Percentiles rank a stretch among this genome's conserved stretches.
These are phyloP conservation scores for Norana najaformis DNA, from an alignment of 2,888 invertebrate species.

Conservation along the genomic window DNA sequence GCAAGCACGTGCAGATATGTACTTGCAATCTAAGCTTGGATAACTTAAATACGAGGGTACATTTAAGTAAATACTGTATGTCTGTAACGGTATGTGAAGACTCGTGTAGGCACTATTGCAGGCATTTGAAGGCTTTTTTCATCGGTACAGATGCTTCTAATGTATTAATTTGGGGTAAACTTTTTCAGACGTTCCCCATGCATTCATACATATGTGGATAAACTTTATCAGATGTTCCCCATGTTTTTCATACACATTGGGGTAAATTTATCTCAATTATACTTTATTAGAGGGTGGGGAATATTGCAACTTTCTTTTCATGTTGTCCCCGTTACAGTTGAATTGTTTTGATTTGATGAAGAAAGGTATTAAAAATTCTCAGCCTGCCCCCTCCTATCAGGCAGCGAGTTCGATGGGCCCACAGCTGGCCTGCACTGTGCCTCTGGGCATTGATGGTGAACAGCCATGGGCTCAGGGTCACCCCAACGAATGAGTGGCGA, in stretches of 20 bases:
- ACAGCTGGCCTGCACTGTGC: too few relatives aligned
- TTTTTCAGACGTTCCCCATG: neutral
- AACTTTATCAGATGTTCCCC: neutral
- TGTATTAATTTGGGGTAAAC: neutral
- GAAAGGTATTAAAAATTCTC: neutral
- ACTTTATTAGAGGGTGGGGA: too few relatives aligned
- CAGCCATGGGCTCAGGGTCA: too few relatives aligned
- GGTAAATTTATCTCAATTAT: too few relatives aligned
- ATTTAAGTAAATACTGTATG: neutral
- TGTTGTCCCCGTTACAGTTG: too few relatives aligned
- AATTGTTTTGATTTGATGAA: neutral
- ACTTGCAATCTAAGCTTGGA: neutral
- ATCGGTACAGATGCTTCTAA: too few relatives aligned
- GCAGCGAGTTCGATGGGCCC: too few relatives aligned
- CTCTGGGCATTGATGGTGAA: too few relatives aligned
- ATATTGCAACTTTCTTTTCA: too few relatives aligned
- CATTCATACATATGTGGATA: neutral
- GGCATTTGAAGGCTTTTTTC: too few relatives aligned
- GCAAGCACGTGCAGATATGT: neutral
- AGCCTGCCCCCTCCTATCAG: neutral
- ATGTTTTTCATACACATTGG: neutral
- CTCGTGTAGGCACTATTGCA: too few relatives aligned
- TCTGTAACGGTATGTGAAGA: neutral
- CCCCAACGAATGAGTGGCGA: too few relatives aligned
- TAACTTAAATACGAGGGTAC: neutral